Evolutionary conservation across 2,113 vertebrate species (phyloP).

Genomic region (Oryzias celebensis): DNA sequence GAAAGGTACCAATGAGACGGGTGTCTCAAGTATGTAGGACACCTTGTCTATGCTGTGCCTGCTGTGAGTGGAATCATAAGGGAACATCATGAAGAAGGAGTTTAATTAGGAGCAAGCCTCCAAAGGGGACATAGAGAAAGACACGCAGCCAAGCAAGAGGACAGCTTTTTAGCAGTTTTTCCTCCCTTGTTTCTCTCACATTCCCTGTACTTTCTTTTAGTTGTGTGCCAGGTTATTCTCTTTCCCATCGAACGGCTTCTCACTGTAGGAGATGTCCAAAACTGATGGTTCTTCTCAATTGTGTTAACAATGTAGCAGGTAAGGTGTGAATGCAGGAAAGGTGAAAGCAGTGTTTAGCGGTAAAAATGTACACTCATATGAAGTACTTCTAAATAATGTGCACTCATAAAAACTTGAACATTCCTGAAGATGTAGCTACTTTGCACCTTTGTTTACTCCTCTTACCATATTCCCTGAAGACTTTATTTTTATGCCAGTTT

Average conservation of each 20-base stretch:
- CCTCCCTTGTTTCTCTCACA: conserved; percentile 14
- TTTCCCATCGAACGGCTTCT: background rate
- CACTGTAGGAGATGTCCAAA: background rate
- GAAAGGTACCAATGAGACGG: conserved; percentile 74
- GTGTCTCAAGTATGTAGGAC: conserved; percentile 80
- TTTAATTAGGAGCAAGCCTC: conserved; percentile 83
- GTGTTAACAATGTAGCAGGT: background rate
- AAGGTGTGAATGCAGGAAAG: background rate
- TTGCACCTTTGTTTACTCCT: conserved; percentile 35
- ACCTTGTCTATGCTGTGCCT: conserved; percentile 73
- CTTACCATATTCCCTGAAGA: conserved; percentile 51
- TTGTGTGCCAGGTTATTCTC: background rate
- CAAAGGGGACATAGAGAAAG: conserved; percentile 72
- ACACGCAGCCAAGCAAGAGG: conserved; percentile 63
- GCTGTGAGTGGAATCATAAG: conserved; percentile 77
- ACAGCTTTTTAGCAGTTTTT: conserved; percentile 51
- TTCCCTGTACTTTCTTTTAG: conserved; percentile 15
- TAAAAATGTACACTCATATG: background rate
- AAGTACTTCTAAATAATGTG: background rate
- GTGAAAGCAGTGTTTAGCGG: background rate
- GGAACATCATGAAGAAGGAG: conserved; percentile 77
- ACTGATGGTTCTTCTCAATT: conserved; percentile 2
- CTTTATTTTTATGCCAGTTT: background rate
- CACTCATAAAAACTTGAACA: too few relatives aligned
- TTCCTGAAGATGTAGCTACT: too few relatives aligned